Conservation (phyloP, 2,113 vertebrate species). For the Probosciger aterrimus region DNA sequence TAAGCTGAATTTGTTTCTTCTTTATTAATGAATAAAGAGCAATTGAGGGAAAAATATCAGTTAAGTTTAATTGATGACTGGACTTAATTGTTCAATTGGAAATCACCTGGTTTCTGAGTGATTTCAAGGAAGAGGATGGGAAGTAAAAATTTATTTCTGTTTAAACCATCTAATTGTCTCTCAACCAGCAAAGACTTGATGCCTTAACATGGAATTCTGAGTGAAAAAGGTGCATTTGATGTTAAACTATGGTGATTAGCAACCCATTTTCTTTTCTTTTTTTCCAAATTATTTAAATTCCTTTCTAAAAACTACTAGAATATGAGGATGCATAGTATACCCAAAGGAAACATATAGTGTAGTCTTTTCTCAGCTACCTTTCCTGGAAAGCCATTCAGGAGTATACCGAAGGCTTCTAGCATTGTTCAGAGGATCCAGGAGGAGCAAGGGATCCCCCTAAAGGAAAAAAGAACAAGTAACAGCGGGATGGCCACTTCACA, state of each 20-base stretch:
- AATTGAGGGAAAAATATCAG: not conserved
- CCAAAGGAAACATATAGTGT: slow-evolving; percentile 48
- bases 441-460: slow-evolving; percentile 67
- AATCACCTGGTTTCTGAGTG: not conserved
- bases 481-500: slow-evolving; percentile 41
- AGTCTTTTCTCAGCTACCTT: slow-evolving; percentile 68
- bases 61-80: not conserved
- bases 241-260: not conserved
- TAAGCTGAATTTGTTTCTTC: not conserved
- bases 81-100: not conserved
- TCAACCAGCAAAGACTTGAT: not conserved
- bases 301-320: slow-evolving; percentile 37
- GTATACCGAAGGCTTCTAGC: slow-evolving; percentile 69
- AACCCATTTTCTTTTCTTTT: not conserved
- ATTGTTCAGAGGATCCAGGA: slow-evolving; percentile 67
- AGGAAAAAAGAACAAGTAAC: slow-evolving; percentile 70
- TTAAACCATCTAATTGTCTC: not conserved
- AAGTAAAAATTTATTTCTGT: not conserved
- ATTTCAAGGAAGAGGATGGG: not conserved
- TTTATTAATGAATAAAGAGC: not conserved
- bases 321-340: slow-evolving; percentile 41
- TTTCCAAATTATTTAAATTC: not conserved
- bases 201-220: not conserved
- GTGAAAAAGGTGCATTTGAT: not conserved
- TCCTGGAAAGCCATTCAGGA: slow-evolving; percentile 70